Conservation (phyloP, 1,140 invertebrate species). For the Saxidomus purpurata region DNA sequence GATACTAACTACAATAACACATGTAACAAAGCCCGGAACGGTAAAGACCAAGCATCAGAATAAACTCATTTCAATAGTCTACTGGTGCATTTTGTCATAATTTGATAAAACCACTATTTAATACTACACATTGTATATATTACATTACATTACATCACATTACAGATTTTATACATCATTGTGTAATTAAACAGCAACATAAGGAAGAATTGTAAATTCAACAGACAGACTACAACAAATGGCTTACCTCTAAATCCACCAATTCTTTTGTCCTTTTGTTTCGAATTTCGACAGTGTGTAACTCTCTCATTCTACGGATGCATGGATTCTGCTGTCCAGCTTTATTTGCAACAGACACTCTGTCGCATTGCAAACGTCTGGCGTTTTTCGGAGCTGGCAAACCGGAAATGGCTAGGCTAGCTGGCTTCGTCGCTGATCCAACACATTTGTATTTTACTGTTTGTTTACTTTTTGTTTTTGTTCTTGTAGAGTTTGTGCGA, state of each 20-base stretch:
- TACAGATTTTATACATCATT: no score
- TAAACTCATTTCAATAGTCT: no score
- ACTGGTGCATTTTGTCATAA: no score
- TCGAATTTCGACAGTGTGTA: constrained; percentile 45
- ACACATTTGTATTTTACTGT: background rate
- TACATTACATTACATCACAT: no score
- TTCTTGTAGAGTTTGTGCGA: background rate
- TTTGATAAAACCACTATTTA: no score
- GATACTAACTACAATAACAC: no score
- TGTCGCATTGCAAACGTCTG: background rate
- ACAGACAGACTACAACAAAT: background rate
- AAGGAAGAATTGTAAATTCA: no score
- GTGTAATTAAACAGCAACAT: no score
- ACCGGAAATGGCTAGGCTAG: background rate
- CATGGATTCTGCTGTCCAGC: background rate
- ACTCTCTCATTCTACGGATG: constrained; percentile 4
- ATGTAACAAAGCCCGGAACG: no score
- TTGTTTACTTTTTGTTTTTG: background rate
- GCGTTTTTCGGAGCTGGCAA: background rate
- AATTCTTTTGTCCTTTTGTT: constrained; percentile 45
- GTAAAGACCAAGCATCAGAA: no score
- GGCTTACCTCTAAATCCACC: constrained; percentile 49
- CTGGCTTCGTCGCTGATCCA: no score
- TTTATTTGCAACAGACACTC: background rate
- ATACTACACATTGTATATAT: no score